Evolutionary conservation across 1,140 invertebrate genomes (phyloP), one percentile per base, ranked within the genome.

Genomic region (Apocrypta bakeri): DNA sequence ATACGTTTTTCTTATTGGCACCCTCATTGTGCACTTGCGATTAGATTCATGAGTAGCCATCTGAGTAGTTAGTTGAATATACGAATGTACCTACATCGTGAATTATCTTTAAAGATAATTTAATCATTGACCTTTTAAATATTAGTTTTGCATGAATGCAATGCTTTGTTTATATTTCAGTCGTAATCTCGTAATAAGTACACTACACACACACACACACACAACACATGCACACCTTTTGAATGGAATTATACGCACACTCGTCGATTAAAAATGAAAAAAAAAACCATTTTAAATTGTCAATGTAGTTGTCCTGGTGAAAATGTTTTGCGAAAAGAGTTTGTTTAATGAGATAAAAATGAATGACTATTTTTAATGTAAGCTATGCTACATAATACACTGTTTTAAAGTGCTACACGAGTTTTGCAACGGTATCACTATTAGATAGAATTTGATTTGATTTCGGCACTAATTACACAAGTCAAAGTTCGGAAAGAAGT

Each of bases 1-100:
- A 82, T 81, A 29, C 63, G 27, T 71, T 84, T 82, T 77, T 83
- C 66, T 81, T 81, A 31, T 72, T 75, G 74, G 80, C 85, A 84
- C 80, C 80, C 85, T 86, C 17, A 82, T 84, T 77, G 81, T 82
- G 25, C 33, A 29, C 33, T 72, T 40, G 74, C 69, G 29, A 76
- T 84, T 81, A 24, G 27, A 40, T 75, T 17, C 48, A 74, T 48
- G 24, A 81, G 73, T 81, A 75, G 73, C 72, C 14, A 42, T n/a
- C 21, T 64, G 11, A 31, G 25, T 68, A 31, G 64, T 31, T 27
- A 68, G 24, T 68, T 27, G 29, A n/a, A 24, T 29, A 25, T 68
- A n/a, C n/a, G n/a, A n/a, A n/a, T n/a, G n/a, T 11, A 25, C 27
- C 9, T 29, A n/a, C 27, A 66, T 14, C 11, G 27, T 27, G 14